Evolutionary conservation across 2,113 vertebrate species (phyloP).

Genomic region (Dipodomys spectabilis): DNA sequence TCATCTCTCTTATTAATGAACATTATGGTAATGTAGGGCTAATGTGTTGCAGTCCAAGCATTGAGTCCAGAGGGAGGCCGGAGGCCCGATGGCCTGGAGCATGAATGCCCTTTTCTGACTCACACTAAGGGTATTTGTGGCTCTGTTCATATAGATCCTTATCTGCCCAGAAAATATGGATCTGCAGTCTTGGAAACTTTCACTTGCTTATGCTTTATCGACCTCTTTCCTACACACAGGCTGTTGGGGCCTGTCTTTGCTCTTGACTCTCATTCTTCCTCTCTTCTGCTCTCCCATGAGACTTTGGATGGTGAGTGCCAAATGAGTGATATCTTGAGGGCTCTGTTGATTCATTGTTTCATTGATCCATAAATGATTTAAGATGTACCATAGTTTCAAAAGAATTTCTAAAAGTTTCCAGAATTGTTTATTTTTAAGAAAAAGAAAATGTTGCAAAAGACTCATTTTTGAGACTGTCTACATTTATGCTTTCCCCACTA

Average conservation of each 20-base stretch:
- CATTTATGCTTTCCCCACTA: background rate
- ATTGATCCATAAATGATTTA: background rate
- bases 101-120: background rate
- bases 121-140: background rate
- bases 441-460: background rate
- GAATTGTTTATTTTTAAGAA: background rate
- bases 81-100: background rate
- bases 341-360: background rate
- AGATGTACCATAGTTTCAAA: constrained; percentile 21
- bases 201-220: background rate
- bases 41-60: background rate
- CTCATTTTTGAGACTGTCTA: background rate
- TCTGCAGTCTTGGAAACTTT: background rate
- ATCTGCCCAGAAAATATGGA: background rate
- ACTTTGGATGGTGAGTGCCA: background rate
- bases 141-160: background rate
- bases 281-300: background rate
- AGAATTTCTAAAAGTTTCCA: constrained; percentile 32
- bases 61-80: background rate
- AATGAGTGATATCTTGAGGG: background rate
- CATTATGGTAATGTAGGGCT: background rate
- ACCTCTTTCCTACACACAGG: background rate
- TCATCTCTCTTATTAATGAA: background rate
- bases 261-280: background rate
- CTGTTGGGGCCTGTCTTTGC: background rate